phyloP scores from a whole-genome alignment of 2,888 invertebrate species.

The Himalopsyche kuldschensis region DNA sequence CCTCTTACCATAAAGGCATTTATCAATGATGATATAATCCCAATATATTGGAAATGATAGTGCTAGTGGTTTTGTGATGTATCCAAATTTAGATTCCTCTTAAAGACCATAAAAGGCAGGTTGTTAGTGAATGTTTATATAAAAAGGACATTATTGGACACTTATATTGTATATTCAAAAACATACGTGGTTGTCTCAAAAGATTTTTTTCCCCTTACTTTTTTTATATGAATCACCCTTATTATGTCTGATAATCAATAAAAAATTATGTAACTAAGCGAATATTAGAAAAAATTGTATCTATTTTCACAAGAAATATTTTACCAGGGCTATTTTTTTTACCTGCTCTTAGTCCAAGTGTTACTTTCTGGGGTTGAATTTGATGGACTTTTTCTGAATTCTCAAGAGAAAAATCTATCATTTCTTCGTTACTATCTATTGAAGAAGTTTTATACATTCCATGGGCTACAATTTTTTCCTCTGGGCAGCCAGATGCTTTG shows the following conservation, averaged over 20 bases:
- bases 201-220: too few relatives aligned
- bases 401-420: slow-evolving; percentile 55
- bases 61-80: too few relatives aligned
- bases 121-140: not conserved
- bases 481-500: slow-evolving; percentile 51
- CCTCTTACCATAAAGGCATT: too few relatives aligned
- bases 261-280: too few relatives aligned
- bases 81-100: too few relatives aligned
- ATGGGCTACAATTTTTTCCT: slow-evolving; percentile 51
- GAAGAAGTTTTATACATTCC: slow-evolving; percentile 47
- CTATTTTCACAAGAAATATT: not conserved
- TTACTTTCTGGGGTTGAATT: slow-evolving; percentile 66
- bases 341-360: slow-evolving; percentile 65
- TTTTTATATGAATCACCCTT: too few relatives aligned
- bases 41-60: too few relatives aligned
- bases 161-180: too few relatives aligned
- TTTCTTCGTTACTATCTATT: slow-evolving; percentile 51
- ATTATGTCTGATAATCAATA: too few relatives aligned
- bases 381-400: slow-evolving; percentile 60
- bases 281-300: too few relatives aligned
- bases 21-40: too few relatives aligned
- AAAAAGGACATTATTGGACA: not conserved
- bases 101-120: not conserved
- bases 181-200: too few relatives aligned
- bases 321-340: slow-evolving; percentile 20